A percentile compares a stretch with the other conserved stretches of the same genome.
Evolutionary conservation across 2,113 vertebrate genomes (phyloP).

Genomic region (Nansenia antarctica): DNA sequence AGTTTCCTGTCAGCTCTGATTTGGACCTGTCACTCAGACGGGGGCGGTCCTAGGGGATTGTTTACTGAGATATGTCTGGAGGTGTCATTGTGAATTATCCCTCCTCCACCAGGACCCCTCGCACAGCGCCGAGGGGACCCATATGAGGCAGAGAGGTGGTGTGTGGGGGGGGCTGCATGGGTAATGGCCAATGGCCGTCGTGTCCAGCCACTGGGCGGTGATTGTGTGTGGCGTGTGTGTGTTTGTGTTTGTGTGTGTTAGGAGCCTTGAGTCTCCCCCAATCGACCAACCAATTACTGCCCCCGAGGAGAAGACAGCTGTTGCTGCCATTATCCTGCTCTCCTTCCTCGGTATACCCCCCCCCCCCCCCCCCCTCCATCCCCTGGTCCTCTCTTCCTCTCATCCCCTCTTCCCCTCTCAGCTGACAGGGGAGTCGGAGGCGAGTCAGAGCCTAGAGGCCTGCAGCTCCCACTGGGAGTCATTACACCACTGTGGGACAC

Average conservation of each 20-base stretch:
- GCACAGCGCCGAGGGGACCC: neutral
- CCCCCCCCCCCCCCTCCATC: constrained; percentile 2
- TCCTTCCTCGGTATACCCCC: constrained; percentile 16
- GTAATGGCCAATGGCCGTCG: neutral
- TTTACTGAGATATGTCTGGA: constrained; percentile 62
- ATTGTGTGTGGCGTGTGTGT: constrained; percentile 14
- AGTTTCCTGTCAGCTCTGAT: constrained; percentile 70
- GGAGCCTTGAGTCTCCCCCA: constrained; percentile 15
- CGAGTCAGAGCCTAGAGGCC: constrained; percentile 54
- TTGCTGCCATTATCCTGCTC: constrained; percentile 49
- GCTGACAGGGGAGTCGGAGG: constrained; percentile 51
- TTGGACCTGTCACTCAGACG: constrained; percentile 60
- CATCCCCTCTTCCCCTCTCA: neutral
- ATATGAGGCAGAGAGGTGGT: neutral
- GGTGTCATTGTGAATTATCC: constrained; percentile 58
- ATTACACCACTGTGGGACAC: constrained; percentile 64
- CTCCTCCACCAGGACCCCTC: constrained; percentile 13
- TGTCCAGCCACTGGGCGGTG: constrained; percentile 16
- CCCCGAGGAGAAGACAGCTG: constrained; percentile 71
- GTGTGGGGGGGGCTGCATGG: constrained; percentile 17
- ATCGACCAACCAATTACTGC: constrained; percentile 72
- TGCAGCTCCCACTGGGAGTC: constrained; percentile 69
- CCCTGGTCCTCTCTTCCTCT: constrained; percentile 30
- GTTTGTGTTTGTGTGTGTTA: constrained; percentile 23
- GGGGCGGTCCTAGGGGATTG: constrained; percentile 39